Percentiles rank a stretch among this genome's conserved stretches.
phyloP scores from a whole-genome alignment of 2,797 vertebrate genomes.

The Gymnoscopelus braueri region DNA sequence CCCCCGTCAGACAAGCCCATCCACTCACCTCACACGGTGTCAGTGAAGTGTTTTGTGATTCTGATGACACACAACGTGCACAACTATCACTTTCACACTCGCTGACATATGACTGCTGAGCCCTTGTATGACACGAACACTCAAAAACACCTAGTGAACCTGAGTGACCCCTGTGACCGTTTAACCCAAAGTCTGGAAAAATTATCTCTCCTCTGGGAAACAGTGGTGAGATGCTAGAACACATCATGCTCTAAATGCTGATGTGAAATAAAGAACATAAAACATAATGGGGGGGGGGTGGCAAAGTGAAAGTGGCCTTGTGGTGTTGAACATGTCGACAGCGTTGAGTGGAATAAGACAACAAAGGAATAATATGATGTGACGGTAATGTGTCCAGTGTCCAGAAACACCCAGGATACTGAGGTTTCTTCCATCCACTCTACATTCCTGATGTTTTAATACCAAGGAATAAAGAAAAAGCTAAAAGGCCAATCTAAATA shows the following conservation, averaged over 20 bases:
- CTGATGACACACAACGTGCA: slow-evolving; percentile 34
- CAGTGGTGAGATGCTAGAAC: slow-evolving; percentile 3
- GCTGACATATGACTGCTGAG: slow-evolving; percentile 34
- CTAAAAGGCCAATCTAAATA: slow-evolving; percentile 45
- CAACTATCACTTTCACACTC: slow-evolving; percentile 15
- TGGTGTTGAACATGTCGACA: slow-evolving; percentile 21
- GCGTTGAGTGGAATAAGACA: slow-evolving; percentile 26
- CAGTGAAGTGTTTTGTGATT: slow-evolving; percentile 21
- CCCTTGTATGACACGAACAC: slow-evolving; percentile 29
- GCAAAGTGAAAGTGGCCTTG: slow-evolving; percentile 8
- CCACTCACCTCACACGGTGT: slow-evolving; percentile 11
- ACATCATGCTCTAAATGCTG: slow-evolving; percentile 19
- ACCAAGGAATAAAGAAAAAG: slow-evolving; percentile 32
- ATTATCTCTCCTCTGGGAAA: slow-evolving; percentile 29
- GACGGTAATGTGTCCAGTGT: slow-evolving; percentile 34
- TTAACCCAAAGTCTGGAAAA: slow-evolving; percentile 39
- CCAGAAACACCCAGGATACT: slow-evolving; percentile 67
- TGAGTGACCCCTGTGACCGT: slow-evolving; percentile 38
- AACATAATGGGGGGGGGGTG: background rate
- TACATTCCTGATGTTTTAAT: slow-evolving; percentile 29
- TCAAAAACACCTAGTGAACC: slow-evolving; percentile 47
- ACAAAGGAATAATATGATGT: slow-evolving; percentile 31
- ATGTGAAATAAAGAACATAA: background rate
- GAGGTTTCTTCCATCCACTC: slow-evolving; percentile 33
- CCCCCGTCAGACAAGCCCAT: background rate